Evolutionary conservation across 1,140 invertebrate genomes (phyloP).

Genomic region (Tribolium madens): DNA sequence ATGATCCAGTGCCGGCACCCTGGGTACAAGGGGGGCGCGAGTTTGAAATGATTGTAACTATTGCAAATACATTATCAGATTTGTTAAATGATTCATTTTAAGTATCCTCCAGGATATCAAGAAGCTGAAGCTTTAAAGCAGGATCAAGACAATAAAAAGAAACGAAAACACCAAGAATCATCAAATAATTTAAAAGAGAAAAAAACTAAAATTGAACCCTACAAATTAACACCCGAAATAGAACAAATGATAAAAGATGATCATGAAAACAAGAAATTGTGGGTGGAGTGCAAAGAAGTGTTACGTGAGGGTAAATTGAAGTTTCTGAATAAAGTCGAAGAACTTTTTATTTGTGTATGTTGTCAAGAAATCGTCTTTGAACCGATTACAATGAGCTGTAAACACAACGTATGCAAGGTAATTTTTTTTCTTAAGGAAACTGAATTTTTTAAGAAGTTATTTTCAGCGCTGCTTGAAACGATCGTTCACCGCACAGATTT

Average conservation of each 20-base stretch:
- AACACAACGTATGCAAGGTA: conserved; percentile 83
- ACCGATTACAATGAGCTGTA: conserved; percentile 81
- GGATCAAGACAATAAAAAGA: conserved; percentile 51
- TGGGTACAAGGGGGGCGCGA: conserved; percentile 84
- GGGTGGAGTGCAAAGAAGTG: conserved; percentile 71
- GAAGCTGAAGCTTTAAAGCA: conserved; percentile 72
- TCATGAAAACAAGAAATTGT: conserved; percentile 71
- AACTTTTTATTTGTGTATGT: conserved; percentile 82
- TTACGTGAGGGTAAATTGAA: conserved; percentile 68
- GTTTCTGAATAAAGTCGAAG: conserved; percentile 76
- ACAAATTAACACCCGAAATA: conserved; percentile 68
- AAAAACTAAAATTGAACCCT: conserved; percentile 67
- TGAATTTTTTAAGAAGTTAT: neutral
- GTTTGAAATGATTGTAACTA: conserved; percentile 69
- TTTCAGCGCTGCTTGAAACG: conserved; percentile 73
- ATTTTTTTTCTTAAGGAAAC: neutral
- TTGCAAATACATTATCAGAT: neutral
- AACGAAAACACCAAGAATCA: conserved; percentile 53
- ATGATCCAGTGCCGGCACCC: conserved; percentile 84
- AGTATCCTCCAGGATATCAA: conserved; percentile 84
- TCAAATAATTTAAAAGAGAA: conserved; percentile 58
- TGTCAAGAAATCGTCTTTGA: conserved; percentile 82
- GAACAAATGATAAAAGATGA: conserved; percentile 73
- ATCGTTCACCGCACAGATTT: conserved; percentile 76
- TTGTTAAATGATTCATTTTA: conserved; percentile 50